phyloP scores from a whole-genome alignment of 2,113 vertebrate species.

The Cryptotis parvus region DNA sequence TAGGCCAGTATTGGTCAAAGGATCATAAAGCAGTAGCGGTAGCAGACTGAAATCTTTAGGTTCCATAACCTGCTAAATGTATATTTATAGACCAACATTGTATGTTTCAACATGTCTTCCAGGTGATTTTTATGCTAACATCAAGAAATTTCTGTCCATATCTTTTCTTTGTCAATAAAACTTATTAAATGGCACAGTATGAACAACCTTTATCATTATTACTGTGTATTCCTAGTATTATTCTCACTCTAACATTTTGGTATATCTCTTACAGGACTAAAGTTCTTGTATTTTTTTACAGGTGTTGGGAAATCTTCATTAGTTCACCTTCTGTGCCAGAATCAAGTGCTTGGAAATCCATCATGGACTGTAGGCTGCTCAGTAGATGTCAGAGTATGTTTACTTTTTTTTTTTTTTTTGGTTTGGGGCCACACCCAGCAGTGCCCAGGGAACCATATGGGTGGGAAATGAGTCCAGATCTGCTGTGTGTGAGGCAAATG shows the following conservation, averaged over 20 bases:
- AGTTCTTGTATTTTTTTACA: slow-evolving; percentile 81
- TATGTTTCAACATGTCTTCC: background rate
- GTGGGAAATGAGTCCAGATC: too few relatives aligned
- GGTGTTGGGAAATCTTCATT: slow-evolving; percentile 98
- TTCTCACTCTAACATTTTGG: slow-evolving; percentile 9
- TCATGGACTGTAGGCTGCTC: slow-evolving; percentile 99
- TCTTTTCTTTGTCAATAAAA: slow-evolving; percentile 41
- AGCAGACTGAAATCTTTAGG: background rate
- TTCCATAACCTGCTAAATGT: background rate
- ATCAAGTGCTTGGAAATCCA: slow-evolving; percentile 97
- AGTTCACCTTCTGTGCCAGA: slow-evolving; percentile 97
- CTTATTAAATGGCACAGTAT: slow-evolving; percentile 8
- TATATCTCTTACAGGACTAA: slow-evolving; percentile 41
- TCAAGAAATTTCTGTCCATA: background rate
- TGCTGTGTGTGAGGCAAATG: too few relatives aligned
- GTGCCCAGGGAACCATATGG: too few relatives aligned
- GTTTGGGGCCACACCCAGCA: too few relatives aligned
- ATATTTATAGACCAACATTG: background rate
- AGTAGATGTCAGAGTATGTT: slow-evolving; percentile 96
- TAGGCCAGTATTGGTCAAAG: background rate
- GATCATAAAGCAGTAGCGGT: background rate
- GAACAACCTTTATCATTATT: slow-evolving; percentile 4
- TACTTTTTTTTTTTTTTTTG: slow-evolving; percentile 59
- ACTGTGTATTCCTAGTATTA: background rate
- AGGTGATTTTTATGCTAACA: background rate